Evolutionary conservation across 2,888 invertebrate species (phyloP), one percentile per base, ranked within the genome.

Genomic region (Epiblema foenella): DNA sequence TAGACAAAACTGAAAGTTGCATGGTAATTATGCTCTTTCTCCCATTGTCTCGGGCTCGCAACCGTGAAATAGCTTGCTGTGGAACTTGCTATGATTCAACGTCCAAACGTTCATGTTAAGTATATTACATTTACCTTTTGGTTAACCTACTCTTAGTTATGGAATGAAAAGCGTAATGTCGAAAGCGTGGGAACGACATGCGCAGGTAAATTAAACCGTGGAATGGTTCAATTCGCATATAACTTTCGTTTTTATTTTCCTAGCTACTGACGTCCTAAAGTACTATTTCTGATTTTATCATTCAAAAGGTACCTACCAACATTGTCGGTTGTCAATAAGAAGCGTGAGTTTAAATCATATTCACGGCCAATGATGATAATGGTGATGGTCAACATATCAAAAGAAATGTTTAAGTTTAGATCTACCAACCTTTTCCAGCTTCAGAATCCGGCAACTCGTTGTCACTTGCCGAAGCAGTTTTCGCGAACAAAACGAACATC

Each of bases 401-500:
- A 33, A 33, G 33, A 33, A 2, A 33, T 8, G 9, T 33, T 33
- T 2, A 33, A 15, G 46, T 46, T 15, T 20, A 4, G 10, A 3
- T 33, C 0, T 20, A 78, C 78, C 66, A 74, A 90, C 93, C 92
- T 89, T 93, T 93, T 77, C 88, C 89, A 65, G 81, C 77, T 73
- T 89, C 89, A 71, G 81, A 78, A 75, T 81, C 84, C 29, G 87
- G 84, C 74, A 93, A 79, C 72, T 88, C 84, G 79, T 93, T 93
- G 77, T 92, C 91, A 85, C 89, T 92, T 83, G 90, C 87, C 79
- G 88, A 91, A 74, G 88, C 90, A 80, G 86, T 90, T 85, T 90
- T 91, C 83, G 90, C 89, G 81, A 91, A 89, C 76, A 93, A 85
- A 81, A 93, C 84, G 81, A 91, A 91, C 90, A 93, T 87, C 93